phyloP scores from a whole-genome alignment of 2,888 invertebrate species.

The Hydroisotoma schaefferi region DNA sequence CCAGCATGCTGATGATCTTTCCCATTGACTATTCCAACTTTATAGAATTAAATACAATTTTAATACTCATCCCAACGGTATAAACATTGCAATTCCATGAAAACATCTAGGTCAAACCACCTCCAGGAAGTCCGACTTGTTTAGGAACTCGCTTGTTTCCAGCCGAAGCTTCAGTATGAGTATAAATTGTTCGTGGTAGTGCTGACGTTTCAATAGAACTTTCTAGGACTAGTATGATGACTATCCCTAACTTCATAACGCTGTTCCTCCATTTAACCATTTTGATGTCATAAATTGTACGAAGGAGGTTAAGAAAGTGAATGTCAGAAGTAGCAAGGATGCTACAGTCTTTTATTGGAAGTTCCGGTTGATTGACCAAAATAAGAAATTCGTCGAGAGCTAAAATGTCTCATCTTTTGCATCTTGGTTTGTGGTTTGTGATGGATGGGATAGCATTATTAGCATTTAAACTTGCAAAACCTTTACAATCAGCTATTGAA shows the following conservation, averaged over 20 bases:
- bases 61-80: too few species aligned
- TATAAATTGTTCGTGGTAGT: background rate
- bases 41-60: too few species aligned
- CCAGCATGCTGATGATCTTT: constrained; percentile 29
- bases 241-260: too few species aligned
- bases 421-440: too few species aligned
- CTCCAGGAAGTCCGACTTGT: constrained; percentile 29
- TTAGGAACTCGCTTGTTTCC: constrained; percentile 33
- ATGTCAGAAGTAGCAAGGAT: background rate
- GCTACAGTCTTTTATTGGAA: background rate
- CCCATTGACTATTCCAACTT: constrained; percentile 8
- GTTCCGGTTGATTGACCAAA: constrained; percentile 8
- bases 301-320: background rate
- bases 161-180: constrained; percentile 11
- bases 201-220: constrained; percentile 1
- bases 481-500: too few species aligned
- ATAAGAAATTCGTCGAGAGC: too few species aligned
- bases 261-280: constrained; percentile 10
- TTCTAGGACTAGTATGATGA: background rate
- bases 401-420: too few species aligned
- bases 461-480: too few species aligned
- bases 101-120: too few species aligned
- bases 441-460: too few species aligned
- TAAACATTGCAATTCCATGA: too few species aligned
- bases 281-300: too few species aligned